A percentile compares a stretch with the other conserved stretches of the same genome.
phyloP scores from a whole-genome alignment of 2,797 vertebrate genomes.

The Erithacus rubecula region DNA sequence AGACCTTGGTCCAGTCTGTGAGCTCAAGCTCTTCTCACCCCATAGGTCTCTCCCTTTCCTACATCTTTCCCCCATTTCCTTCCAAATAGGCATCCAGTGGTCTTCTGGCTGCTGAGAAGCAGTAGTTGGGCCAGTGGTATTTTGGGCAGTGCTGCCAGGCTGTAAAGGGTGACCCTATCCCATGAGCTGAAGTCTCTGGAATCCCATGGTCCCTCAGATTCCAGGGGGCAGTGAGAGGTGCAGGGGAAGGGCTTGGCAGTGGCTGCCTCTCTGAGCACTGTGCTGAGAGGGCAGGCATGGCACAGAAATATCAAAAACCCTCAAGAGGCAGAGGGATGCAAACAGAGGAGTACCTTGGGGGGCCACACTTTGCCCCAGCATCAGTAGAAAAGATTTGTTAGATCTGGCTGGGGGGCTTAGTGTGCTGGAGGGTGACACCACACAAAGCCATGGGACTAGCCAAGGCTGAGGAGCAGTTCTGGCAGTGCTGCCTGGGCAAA shows the following conservation, averaged over 20 bases:
- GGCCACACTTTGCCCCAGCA: not conserved
- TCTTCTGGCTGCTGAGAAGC: not conserved
- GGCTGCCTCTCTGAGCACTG: not conserved
- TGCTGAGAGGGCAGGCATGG: not conserved
- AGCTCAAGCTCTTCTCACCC: not conserved
- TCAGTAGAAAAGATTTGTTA: not conserved
- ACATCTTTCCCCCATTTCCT: not conserved
- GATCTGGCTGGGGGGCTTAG: not conserved
- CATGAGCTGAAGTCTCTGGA: not conserved
- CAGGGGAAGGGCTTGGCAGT: not conserved
- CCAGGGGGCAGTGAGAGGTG: not conserved
- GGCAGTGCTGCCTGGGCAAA: not conserved
- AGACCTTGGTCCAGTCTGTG: not conserved
- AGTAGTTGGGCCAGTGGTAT: not conserved
- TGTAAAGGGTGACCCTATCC: not conserved
- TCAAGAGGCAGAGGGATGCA: not conserved
- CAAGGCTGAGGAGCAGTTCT: not conserved
- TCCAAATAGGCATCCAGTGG: not conserved
- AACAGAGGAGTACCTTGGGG: not conserved
- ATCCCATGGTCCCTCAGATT: not conserved
- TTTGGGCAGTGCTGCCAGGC: not conserved
- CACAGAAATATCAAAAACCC: not conserved
- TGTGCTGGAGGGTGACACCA: not conserved
- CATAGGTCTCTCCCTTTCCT: not conserved
- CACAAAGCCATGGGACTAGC: not conserved